phyloP scores from a whole-genome alignment of 2,888 invertebrate species.

The Habroteleia sp. region DNA sequence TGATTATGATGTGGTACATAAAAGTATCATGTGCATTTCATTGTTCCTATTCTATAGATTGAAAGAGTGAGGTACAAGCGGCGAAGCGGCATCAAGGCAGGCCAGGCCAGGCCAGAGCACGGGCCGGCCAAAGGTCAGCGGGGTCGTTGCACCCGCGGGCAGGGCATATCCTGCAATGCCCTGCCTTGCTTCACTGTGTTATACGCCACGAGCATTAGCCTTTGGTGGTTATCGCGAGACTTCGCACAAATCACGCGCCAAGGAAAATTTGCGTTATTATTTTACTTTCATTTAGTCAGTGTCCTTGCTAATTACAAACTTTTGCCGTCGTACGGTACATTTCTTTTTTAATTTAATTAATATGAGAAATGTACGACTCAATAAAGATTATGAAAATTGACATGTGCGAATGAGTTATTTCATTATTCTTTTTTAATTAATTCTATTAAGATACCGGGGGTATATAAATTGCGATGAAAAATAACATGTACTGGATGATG shows the following conservation, averaged over 20 bases:
- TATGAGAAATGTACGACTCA: too few species aligned
- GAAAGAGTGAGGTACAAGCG: constrained; percentile 66
- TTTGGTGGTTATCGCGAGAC: constrained; percentile 53
- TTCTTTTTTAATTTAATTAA: too few species aligned
- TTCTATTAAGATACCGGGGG: too few species aligned
- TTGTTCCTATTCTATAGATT: constrained; percentile 57
- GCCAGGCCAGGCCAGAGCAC: constrained; percentile 74
- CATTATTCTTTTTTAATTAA: too few species aligned
- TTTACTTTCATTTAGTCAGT: too few species aligned
- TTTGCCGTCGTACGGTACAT: too few species aligned
- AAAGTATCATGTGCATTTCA: constrained; percentile 54
- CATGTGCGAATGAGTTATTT: too few species aligned
- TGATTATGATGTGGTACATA: constrained; percentile 52
- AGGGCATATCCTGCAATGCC: constrained; percentile 76
- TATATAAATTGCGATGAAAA: too few species aligned
- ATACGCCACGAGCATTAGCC: constrained; percentile 62
- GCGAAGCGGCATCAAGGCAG: constrained; percentile 67
- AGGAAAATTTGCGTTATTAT: constrained; percentile 18
- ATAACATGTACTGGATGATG: too few species aligned
- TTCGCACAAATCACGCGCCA: constrained; percentile 48
- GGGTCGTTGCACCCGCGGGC: constrained; percentile 80
- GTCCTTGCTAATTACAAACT: too few species aligned
- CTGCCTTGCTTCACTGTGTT: constrained; percentile 66
- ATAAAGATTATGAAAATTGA: too few species aligned
- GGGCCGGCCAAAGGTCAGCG: constrained; percentile 79